Base-by-base conservation (phyloP, 2,888 invertebrate species). In the Pseudoips prasinana region DNA sequence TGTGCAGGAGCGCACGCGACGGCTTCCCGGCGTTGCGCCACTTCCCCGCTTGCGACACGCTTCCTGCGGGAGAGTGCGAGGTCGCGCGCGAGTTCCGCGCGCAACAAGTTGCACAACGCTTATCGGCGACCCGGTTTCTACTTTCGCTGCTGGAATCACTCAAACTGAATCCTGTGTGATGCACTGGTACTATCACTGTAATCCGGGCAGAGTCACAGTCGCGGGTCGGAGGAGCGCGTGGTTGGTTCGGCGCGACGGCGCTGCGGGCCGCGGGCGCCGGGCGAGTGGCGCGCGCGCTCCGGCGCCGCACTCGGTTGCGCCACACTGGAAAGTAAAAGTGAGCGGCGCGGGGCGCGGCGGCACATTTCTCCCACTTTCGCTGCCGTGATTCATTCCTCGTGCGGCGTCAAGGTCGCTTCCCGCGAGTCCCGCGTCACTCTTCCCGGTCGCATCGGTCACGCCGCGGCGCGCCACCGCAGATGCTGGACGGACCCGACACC, bases 331-430 rank as follows among this genome's bases (percentile, higher is more conserved):
- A 89, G 87, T 88, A 87, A 88, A 88, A 86, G 86, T 88, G 78
- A 85, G 78, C 70, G 79, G 82, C 74, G 82, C 81, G 78, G 80
- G 79, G 79, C 77, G 81, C 76, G 83, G 70, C 68, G 67, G 64
- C 69, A 74, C 87, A 84, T 88, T 87, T 88, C 87, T 88, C 86
- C 89, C 87, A 89, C 87, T 89, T 87, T 87, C 88, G 82, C 86
- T 78, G 78, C 69, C 54, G 83, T 86, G 85, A 86, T 83, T 86
- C 86, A 76, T 59, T 72, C 67, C 61, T 59, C 71, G 65, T 31
- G 38, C 51, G 47, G 50, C 72, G 70, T 72, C 85, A 86, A 86
- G 87, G 86, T 84, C 85, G 80, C 74, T 76, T 78, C 84, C 82
- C 74, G 78, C 68, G 64, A 71, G 69, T 79, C 78, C 79, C 72